A percentile compares a stretch with the other conserved stretches of the same genome.
phyloP scores from a whole-genome alignment of 2,888 invertebrate genomes.

The Peribatodes rhomboidaria region DNA sequence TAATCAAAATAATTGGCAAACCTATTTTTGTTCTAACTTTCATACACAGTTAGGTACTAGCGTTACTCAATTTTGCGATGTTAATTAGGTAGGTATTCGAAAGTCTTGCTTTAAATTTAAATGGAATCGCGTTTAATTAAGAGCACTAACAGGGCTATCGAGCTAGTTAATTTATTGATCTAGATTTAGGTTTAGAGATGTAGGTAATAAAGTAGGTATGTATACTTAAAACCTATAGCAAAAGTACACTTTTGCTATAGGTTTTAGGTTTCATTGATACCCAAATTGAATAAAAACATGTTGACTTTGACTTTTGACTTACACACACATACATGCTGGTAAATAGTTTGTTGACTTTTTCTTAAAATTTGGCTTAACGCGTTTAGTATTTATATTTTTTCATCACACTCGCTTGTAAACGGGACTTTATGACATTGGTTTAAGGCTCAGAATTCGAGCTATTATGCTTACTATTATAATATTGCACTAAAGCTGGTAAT shows the following conservation, averaged over 20 bases:
- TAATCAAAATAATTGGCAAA: not conserved
- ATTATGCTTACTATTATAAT: too few species aligned
- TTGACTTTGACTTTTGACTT: too few species aligned
- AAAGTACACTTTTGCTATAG: too few species aligned
- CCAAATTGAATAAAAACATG: too few species aligned
- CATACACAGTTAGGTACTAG: not conserved
- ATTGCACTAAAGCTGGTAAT: too few species aligned
- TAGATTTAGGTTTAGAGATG: not conserved
- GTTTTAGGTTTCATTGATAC: too few species aligned
- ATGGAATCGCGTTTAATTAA: conserved; percentile 20
- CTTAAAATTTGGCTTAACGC: not conserved
- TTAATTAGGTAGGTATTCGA: conserved; percentile 9
- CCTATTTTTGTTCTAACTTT: not conserved
- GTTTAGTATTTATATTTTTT: not conserved
- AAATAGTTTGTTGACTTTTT: not conserved
- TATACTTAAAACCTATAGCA: too few species aligned
- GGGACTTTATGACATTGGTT: too few species aligned
- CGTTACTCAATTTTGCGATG: conserved; percentile 10
- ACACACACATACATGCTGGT: too few species aligned
- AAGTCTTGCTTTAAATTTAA: conserved; percentile 6
- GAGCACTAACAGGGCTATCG: conserved; percentile 17
- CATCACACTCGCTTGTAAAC: too few species aligned
- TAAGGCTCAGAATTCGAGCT: too few species aligned
- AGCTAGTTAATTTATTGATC: conserved; percentile 8
- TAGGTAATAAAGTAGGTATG: too few species aligned